These are phyloP conservation scores for Phylloscopus trochilus DNA, from an alignment of 2,113 vertebrate genomes.

Conservation along the genomic window DNA sequence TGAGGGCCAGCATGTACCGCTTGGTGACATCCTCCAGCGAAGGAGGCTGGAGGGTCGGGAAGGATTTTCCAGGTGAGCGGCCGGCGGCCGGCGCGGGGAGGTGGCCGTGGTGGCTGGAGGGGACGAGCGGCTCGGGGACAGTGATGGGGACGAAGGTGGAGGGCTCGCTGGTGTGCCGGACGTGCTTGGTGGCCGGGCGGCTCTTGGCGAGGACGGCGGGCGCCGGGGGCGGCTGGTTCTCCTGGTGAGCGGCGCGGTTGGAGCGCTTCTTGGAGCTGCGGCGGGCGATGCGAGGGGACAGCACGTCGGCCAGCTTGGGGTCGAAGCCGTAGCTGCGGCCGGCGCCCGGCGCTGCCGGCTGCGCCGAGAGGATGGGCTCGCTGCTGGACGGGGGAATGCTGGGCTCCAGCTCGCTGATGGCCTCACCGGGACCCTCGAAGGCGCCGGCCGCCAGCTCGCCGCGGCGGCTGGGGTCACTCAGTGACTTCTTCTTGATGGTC, in stretches of 20 bases:
- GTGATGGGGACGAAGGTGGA: conserved; percentile 84
- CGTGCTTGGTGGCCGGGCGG: conserved; percentile 74
- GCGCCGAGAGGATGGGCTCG: conserved; percentile 89
- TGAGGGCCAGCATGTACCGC: conserved; percentile 82
- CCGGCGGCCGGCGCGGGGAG: conserved; percentile 41
- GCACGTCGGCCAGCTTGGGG: conserved; percentile 43
- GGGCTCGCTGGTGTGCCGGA: conserved; percentile 89
- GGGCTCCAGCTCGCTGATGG: conserved; percentile 87
- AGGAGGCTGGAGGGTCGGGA: conserved; percentile 69
- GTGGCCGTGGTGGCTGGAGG: conserved; percentile 43
- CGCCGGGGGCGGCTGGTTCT: conserved; percentile 44
- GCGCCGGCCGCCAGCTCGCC: conserved; percentile 72
- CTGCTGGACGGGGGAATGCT: conserved; percentile 90
- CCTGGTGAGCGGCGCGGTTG: conserved; percentile 77
- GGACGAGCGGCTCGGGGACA: conserved; percentile 67
- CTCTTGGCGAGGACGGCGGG: conserved; percentile 54
- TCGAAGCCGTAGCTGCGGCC: neutral
- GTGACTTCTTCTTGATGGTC: conserved; percentile 93
- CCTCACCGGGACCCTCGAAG: conserved; percentile 79
- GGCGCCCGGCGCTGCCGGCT: conserved; percentile 49
- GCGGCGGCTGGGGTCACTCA: conserved; percentile 95
- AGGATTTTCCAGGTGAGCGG: conserved; percentile 50
- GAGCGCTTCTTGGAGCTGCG: conserved; percentile 86
- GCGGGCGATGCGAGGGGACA: conserved; percentile 67
- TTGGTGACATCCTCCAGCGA: conserved; percentile 89